phyloP scores from a whole-genome alignment of 2,113 vertebrate genomes.

The Eudyptes chrysolophus region DNA sequence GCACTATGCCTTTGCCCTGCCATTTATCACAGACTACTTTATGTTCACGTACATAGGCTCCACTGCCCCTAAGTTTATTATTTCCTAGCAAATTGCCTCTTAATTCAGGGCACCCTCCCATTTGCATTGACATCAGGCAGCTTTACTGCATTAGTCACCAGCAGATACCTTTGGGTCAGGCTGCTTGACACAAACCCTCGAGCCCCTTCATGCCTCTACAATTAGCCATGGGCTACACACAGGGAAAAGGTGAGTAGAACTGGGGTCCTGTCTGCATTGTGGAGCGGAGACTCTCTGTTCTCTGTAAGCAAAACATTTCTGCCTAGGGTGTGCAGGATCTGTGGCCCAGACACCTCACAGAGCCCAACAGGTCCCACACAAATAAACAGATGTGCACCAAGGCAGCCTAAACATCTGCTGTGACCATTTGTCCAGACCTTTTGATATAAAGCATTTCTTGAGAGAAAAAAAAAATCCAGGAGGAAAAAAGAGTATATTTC shows the following conservation, averaged over 20 bases:
- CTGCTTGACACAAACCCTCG: neutral
- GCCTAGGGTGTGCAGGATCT: neutral
- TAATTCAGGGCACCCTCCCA: neutral
- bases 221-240: neutral
- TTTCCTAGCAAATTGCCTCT: neutral
- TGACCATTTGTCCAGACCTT: neutral
- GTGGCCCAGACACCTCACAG: neutral
- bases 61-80: neutral
- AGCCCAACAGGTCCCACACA: neutral
- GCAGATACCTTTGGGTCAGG: neutral
- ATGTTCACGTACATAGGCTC: neutral
- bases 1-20: neutral
- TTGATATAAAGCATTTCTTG: neutral
- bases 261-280: neutral
- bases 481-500: neutral
- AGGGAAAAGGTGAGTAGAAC: neutral
- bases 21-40: neutral
- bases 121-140: neutral
- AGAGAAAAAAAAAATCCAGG: neutral
- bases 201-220: neutral
- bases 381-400: neutral
- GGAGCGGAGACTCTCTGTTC: neutral
- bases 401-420: constrained; percentile 14
- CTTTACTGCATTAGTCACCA: neutral
- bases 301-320: neutral